Conservation (phyloP, 2,797 vertebrate species). For the Helicolenus hilgendorfi region DNA sequence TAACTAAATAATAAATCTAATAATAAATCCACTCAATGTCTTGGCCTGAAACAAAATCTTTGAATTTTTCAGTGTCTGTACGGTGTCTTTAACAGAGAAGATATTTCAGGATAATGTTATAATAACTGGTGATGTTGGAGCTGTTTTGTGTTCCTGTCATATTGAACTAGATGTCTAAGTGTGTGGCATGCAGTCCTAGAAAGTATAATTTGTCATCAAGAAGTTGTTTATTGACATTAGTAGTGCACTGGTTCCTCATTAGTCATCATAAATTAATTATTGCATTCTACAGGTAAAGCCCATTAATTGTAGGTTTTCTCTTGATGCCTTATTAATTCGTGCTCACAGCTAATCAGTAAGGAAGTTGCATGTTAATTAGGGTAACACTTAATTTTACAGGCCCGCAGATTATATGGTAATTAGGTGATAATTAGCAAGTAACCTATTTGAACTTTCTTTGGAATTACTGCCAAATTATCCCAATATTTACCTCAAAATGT, state of each 20-base stretch:
- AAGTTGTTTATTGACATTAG: slow-evolving; percentile 1
- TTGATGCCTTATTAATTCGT: slow-evolving; percentile 3
- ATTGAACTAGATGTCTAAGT: neutral
- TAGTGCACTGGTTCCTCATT: neutral
- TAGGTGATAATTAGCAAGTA: too few relatives aligned
- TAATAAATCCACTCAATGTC: neutral
- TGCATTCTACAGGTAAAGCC: neutral
- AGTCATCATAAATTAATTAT: neutral
- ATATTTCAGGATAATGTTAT: neutral
- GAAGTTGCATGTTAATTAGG: neutral
- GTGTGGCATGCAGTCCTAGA: neutral
- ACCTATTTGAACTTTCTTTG: too few relatives aligned
- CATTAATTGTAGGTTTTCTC: neutral
- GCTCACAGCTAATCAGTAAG: slow-evolving; percentile 1
- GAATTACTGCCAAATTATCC: too few relatives aligned
- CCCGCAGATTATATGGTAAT: accelerated
- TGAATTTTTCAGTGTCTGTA: neutral
- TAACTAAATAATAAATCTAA: slow-evolving; percentile 15
- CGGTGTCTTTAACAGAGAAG: neutral
- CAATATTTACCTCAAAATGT: too few relatives aligned
- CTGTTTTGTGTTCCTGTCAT: neutral
- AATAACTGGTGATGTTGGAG: neutral
- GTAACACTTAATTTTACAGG: too few relatives aligned
- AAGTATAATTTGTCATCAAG: neutral
- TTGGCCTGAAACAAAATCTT: neutral